Evolutionary conservation across 2,113 vertebrate genomes (phyloP), one percentile per base, ranked within the genome.

Genomic region (Nothobranchius kuhntae): DNA sequence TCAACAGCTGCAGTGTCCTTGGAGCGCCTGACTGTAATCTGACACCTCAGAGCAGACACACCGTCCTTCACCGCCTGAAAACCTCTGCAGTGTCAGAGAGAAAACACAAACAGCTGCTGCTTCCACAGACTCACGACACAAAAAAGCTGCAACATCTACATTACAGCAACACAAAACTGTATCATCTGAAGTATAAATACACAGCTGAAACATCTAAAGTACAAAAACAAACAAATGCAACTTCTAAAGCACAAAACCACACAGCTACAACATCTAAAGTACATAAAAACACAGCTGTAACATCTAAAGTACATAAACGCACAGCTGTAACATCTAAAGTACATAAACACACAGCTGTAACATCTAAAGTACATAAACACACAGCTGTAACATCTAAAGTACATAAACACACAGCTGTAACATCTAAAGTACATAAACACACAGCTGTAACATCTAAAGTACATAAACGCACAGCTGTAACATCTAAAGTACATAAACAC

Each of bases 1-100:
- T 40, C 67, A 71, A 63, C 56, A 58, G 72, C 82, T 81, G 82
- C 78, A 81, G 82, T 84, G 82, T 81, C 82, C 82, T 84, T 78
- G 69, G 48, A 78, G 45, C 12, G 21, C 52, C 52, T 65, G 70
- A 76, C 74, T 77, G 84, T 78, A 86, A 83, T 52, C 62, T 58
- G 84, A 86, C 75, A 65, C 84, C 9, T 53, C 3, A 14, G 61
- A 71, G 60, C 66, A 61, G 67, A 80, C 61, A 78, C 72, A 48
- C 26, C 53, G 64, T 75, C 71, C 73, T 71, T 67, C 61, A 76
- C 0, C 15, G 64, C 64, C 53, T 42, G 17, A 26, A 64, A 77
- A 53, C 35, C 67, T 77, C 76, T 12, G 73, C 75, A 79, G 69
- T 65, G 59, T 53, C 61, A 65, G 45, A 8, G 3, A 8, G 35